Conservation (phyloP, 2,888 invertebrate genomes). For the Matsumyia berberina region DNA sequence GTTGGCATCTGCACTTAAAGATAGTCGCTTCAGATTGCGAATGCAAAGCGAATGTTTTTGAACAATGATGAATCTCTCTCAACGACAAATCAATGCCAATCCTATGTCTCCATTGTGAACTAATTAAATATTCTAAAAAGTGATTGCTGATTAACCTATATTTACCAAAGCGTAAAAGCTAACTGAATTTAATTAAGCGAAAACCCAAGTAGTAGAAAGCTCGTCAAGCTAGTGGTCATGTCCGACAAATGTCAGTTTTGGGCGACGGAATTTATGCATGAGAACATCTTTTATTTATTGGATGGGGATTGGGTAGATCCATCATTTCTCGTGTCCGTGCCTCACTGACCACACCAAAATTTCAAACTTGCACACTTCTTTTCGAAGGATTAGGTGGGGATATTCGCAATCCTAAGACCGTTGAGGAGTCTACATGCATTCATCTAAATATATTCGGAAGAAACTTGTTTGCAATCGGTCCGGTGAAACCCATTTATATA, state of each 20-base stretch:
- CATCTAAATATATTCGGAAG: constrained; percentile 3
- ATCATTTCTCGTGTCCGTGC: background rate
- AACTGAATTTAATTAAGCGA: background rate
- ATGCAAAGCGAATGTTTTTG: background rate
- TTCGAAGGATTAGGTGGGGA: constrained; percentile 16
- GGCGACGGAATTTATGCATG: background rate
- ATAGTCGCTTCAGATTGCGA: constrained; percentile 11
- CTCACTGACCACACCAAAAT: constrained; percentile 3
- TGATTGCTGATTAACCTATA: background rate
- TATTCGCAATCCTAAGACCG: constrained; percentile 13
- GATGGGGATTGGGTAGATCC: no score
- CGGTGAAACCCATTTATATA: constrained; percentile 25
- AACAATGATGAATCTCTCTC: constrained; percentile 1
- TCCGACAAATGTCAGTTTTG: background rate
- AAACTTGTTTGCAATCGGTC: constrained; percentile 12
- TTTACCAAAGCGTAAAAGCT: no score
- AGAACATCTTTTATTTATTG: constrained; percentile 10
- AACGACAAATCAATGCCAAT: constrained; percentile 9
- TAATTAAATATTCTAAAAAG: constrained; percentile 1
- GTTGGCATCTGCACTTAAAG: constrained; percentile 7
- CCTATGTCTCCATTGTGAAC: background rate
- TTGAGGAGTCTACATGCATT: constrained; percentile 5
- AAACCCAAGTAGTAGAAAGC: background rate
- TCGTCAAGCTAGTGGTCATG: background rate
- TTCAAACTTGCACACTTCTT: constrained; percentile 16